Evolutionary conservation across 1,140 invertebrate species (phyloP).

Genomic region (Globodera ellingtonae): DNA sequence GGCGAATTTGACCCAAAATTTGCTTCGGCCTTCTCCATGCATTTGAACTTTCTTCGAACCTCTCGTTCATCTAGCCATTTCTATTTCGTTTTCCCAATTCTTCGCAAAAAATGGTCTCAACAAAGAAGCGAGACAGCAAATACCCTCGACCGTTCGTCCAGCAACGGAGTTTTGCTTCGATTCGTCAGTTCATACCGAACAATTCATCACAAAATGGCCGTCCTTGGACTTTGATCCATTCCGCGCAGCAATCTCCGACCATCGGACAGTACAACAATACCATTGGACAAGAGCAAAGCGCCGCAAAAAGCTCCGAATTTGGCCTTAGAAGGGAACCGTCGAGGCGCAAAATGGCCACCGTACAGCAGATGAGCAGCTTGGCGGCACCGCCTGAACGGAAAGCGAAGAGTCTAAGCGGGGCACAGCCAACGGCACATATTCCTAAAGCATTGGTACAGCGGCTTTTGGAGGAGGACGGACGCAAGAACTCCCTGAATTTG

Average conservation of each 20-base stretch:
- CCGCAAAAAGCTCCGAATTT: not conserved
- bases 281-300: not conserved
- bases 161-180: constrained; percentile 24
- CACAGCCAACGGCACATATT: not conserved
- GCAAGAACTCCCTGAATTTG: constrained; percentile 21
- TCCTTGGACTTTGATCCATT: not conserved
- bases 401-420: constrained; percentile 7
- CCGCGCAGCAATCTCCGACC: not conserved
- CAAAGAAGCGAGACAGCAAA: not conserved
- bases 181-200: constrained; percentile 13
- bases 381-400: not conserved
- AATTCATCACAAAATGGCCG: not conserved
- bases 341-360: constrained; percentile 17
- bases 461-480: not conserved
- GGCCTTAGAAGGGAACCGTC: not conserved
- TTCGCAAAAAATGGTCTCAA: not conserved
- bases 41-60: not conserved
- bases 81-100: not conserved
- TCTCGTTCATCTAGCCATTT: not conserved
- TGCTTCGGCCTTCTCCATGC: not conserved
- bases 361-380: constrained; percentile 7
- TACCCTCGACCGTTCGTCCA: constrained; percentile 19
- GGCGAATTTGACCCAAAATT: not conserved
- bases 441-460: not conserved
- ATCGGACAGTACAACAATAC: not conserved